Evolutionary conservation across 1,140 invertebrate species (phyloP).

Genomic region (Heterodera schachtii): DNA sequence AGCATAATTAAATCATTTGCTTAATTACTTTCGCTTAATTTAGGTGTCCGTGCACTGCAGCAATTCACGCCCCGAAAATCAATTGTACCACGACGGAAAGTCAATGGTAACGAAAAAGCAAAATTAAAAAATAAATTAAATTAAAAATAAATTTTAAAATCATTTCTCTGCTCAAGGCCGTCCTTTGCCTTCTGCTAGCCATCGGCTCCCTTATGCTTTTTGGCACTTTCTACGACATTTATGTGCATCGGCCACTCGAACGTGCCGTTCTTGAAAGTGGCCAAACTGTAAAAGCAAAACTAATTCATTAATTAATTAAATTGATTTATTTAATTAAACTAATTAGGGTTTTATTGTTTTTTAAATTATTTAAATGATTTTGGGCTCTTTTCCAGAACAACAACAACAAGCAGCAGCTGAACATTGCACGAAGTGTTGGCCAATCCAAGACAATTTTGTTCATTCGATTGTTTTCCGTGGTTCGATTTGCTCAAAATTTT

Average conservation of each 20-base stretch:
- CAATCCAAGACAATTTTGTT: slow-evolving; percentile 19
- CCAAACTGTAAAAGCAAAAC: neutral
- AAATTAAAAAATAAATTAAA: slow-evolving; percentile 54
- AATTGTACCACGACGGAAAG: slow-evolving; percentile 48
- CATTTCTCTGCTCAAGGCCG: no score
- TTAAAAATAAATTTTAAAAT: no score
- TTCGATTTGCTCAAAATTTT: no score
- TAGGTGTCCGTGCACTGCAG: slow-evolving; percentile 53
- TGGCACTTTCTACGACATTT: slow-evolving; percentile 60
- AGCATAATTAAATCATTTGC: no score
- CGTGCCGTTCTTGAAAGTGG: neutral
- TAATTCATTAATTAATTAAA: no score
- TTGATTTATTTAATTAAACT: neutral
- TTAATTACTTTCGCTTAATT: no score
- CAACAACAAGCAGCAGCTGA: no score
- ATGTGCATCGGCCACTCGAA: slow-evolving; percentile 46
- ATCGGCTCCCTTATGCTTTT: slow-evolving; percentile 59
- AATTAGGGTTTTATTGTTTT: neutral
- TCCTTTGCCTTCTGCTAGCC: slow-evolving; percentile 44
- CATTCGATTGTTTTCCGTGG: slow-evolving; percentile 28
- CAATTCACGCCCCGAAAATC: slow-evolving; percentile 58
- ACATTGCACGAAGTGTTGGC: neutral
- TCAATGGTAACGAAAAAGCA: slow-evolving; percentile 43
- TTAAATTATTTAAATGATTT: neutral
- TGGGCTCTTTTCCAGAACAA: neutral